A percentile compares a stretch with the other conserved stretches of the same genome.
Conservation (phyloP, 1,140 invertebrate genomes). For the Calliopsis andreniformis region DNA sequence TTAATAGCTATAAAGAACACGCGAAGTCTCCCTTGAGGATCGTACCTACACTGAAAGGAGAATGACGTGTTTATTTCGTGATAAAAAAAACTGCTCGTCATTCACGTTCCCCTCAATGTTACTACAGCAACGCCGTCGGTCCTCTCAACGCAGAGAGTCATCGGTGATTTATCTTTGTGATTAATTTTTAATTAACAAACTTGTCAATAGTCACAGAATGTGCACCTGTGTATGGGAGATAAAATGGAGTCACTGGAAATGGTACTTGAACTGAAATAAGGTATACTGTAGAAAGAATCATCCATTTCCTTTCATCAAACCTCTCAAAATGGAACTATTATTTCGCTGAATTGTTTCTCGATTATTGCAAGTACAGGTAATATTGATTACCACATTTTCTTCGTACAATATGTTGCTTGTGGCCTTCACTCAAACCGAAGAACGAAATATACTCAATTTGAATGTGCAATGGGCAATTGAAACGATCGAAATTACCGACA, state of each 20-base stretch:
- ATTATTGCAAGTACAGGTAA: no score
- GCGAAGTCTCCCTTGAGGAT: conserved; percentile 16
- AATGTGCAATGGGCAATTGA: not conserved
- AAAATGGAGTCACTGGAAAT: not conserved
- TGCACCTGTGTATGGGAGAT: not conserved
- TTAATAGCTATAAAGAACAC: conserved; percentile 44
- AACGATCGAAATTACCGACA: not conserved
- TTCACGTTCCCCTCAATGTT: conserved; percentile 15
- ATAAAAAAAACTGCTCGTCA: conserved; percentile 48
- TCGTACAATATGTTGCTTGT: no score
- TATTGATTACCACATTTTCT: no score
- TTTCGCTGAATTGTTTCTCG: not conserved
- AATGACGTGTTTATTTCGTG: conserved; percentile 20
- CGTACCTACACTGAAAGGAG: not conserved
- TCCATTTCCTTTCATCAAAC: conserved; percentile 27
- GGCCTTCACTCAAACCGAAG: no score
- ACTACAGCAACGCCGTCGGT: conserved; percentile 17
- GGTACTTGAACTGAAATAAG: no score
- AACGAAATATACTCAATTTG: not conserved
- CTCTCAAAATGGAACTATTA: conserved; percentile 18
- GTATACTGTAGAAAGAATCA: no score
- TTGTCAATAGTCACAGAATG: not conserved
- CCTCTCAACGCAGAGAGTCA: conserved; percentile 10
- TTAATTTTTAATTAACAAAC: conserved; percentile 60
- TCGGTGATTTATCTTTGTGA: conserved; percentile 43